Base-by-base conservation (phyloP, 2,797 vertebrate species). In the Rachycentron canadum region DNA sequence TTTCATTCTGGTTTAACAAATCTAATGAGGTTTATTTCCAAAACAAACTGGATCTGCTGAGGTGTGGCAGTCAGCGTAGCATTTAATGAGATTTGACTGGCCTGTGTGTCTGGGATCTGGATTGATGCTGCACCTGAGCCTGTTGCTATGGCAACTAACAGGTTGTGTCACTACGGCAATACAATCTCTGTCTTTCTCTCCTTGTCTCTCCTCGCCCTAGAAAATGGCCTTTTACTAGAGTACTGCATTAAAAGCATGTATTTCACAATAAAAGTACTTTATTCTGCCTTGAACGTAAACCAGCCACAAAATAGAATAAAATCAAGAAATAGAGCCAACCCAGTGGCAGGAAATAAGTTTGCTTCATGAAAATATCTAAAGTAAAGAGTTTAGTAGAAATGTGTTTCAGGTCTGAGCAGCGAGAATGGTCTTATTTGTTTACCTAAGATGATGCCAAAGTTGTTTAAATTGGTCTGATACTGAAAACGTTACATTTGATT, bases 61-160 rank as follows among this genome's bases (percentile, higher is more conserved):
- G 62, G 65, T 74, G 58, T 43, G 7, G 21, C 56, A 47, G 62
- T 50, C 30, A 19, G 10, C 19, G 69, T 62, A 53, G 55, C 23
- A 2, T 66, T 23, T 79, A 68, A 84, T 78, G 65, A 75, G 47
- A 53, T 78, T 72, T 57, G 83, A 76, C 32, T 71, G 3, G 34
- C n/a, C 36, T 23, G 30, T 77, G 60, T 69, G 69, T 83, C 78
- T 81, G 72, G 77, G 64, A 68, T 79, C 70, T 69, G 63, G 69
- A 62, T 59, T 62, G 75, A 77, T 0, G 68, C 63, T 75, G 81
- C 67, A 50, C 64, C 80, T 83, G 78, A 84, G 70, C 64, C 69
- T 43, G 88, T 89, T 88, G 75, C 89, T 53, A 86, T 89, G 78
- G 85, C 68, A 90, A 92, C 91, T 45, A 25, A 47, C 77, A 66